Evolutionary conservation across 2,888 invertebrate species (phyloP).

Genomic region (Cinara cedri): DNA sequence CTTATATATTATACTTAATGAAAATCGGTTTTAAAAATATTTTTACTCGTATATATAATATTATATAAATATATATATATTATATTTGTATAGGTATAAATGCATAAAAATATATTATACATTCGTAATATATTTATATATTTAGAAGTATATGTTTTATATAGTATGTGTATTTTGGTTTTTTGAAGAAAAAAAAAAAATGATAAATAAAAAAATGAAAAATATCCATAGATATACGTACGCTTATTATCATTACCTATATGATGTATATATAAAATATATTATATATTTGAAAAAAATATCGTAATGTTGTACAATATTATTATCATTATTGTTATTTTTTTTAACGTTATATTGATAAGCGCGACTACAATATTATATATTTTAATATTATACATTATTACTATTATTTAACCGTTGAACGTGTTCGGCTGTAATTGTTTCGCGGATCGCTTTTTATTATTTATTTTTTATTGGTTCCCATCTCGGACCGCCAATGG

Average conservation of each 20-base stretch:
- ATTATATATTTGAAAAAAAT: too few relatives aligned
- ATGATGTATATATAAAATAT: too few relatives aligned
- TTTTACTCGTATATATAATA: slow-evolving; percentile 20
- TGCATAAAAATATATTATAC: too few relatives aligned
- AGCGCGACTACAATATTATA: too few relatives aligned
- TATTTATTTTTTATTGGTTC: slow-evolving; percentile 11
- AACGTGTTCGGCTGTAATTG: neutral
- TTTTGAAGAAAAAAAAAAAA: too few relatives aligned
- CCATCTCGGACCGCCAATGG: too few relatives aligned
- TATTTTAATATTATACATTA: too few relatives aligned
- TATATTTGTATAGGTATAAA: too few relatives aligned
- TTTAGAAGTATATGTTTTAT: too few relatives aligned
- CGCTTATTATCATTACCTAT: neutral
- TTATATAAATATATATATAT: neutral
- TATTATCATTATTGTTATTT: neutral
- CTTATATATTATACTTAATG: slow-evolving; percentile 33
- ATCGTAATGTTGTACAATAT: slow-evolving; percentile 10
- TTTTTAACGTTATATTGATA: slow-evolving; percentile 14
- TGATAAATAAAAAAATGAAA: neutral
- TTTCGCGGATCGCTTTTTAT: slow-evolving; percentile 29
- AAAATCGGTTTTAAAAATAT: slow-evolving; percentile 12
- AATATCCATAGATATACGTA: neutral
- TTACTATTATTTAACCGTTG: neutral
- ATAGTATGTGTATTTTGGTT: slow-evolving; percentile 3
- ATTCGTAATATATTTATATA: neutral